Conservation (phyloP, 2,113 vertebrate species). For the Centropus bengalensis region DNA sequence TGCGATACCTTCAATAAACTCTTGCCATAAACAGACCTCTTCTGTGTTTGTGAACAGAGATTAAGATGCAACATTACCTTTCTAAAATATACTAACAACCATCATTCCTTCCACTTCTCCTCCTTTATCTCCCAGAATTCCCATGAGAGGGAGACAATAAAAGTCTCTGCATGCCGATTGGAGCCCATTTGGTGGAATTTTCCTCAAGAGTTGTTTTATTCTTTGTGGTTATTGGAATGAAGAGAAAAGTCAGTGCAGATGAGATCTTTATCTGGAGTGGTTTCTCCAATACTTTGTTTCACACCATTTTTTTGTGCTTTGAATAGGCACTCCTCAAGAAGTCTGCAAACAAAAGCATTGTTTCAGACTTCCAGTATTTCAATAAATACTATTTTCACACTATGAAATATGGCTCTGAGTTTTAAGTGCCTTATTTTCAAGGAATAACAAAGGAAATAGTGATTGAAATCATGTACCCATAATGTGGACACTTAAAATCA, state of each 20-base stretch:
- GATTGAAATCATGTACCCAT: background rate
- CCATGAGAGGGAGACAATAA: background rate
- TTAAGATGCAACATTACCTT: background rate
- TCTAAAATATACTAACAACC: background rate
- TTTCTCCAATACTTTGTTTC: background rate
- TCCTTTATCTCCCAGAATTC: background rate
- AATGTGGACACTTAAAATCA: background rate
- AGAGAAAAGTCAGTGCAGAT: background rate
- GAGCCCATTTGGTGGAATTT: background rate
- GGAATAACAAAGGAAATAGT: background rate
- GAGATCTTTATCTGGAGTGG: conserved; percentile 8
- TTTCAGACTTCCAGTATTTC: conserved; percentile 35
- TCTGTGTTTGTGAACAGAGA: background rate
- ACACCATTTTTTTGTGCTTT: background rate
- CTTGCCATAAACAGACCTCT: background rate
- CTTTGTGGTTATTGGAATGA: background rate
- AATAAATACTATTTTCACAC: conserved; percentile 13
- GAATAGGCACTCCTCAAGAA: background rate
- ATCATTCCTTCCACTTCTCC: background rate
- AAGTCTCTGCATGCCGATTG: background rate
- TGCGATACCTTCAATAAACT: background rate
- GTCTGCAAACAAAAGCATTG: conserved; percentile 32
- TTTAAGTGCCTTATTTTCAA: background rate
- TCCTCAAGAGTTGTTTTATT: background rate
- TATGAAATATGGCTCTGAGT: background rate